A percentile compares a stretch with the other conserved stretches of the same genome.
phyloP scores from a whole-genome alignment of 2,888 invertebrate species.

The Yponomeuta evonymella region DNA sequence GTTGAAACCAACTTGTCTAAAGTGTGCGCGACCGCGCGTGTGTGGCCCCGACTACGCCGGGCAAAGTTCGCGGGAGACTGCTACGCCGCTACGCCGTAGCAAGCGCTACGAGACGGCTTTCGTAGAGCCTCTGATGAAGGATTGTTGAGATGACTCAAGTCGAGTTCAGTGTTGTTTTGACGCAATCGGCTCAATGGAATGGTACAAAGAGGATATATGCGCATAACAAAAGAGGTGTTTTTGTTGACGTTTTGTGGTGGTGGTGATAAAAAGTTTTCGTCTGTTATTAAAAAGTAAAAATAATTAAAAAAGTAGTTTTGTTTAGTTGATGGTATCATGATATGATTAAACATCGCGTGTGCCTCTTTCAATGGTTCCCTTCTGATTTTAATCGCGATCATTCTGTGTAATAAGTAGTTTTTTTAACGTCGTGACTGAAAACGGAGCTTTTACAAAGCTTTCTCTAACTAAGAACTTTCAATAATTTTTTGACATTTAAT shows the following conservation, averaged over 20 bases:
- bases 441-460: neutral
- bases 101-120: neutral
- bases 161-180: neutral
- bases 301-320: too few relatives aligned
- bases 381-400: neutral
- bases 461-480: too few relatives aligned
- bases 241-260: too few relatives aligned
- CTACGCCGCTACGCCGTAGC: slow-evolving; percentile 1
- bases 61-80: neutral
- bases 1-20: neutral
- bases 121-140: neutral
- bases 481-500: too few relatives aligned
- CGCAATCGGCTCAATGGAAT: neutral
- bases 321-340: neutral
- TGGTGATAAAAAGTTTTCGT: too few relatives aligned
- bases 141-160: neutral
- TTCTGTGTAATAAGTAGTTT: neutral
- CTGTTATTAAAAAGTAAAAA: too few relatives aligned
- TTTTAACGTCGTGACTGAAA: neutral
- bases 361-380: neutral
- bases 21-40: neutral
- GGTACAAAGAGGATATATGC: neutral
- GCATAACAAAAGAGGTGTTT: too few relatives aligned
- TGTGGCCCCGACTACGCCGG: neutral
- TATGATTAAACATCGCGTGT: neutral